Conservation (phyloP, 2,113 vertebrate species). For the Percina caprodes region DNA sequence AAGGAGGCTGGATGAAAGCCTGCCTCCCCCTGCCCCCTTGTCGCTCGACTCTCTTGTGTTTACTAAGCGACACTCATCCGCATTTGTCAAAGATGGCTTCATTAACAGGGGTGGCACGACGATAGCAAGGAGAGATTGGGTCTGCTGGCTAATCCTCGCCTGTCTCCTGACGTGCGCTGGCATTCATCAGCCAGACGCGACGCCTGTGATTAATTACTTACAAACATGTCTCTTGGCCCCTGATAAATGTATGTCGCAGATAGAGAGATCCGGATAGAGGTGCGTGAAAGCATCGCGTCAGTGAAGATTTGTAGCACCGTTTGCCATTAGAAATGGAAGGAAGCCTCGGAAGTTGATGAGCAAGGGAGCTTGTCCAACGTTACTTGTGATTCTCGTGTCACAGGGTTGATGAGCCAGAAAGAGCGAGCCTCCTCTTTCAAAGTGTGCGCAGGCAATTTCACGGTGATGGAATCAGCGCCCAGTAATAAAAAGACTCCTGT, state of each 20-base stretch:
- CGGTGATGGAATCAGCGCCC: constrained; percentile 44
- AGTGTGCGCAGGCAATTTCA: constrained; percentile 62
- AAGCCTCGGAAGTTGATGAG: constrained; percentile 61
- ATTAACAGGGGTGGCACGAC: constrained; percentile 67
- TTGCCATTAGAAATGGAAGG: constrained; percentile 55
- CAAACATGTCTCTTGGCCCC: constrained; percentile 71
- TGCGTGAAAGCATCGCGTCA: constrained; percentile 51
- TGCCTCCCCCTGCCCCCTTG: constrained; percentile 20
- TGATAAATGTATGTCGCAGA: constrained; percentile 60
- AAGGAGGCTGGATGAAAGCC: constrained; percentile 45
- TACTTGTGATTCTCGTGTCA: constrained; percentile 62
- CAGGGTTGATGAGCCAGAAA: constrained; percentile 65
- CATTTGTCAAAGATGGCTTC: constrained; percentile 76
- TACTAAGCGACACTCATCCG: constrained; percentile 59
- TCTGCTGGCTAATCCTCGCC: constrained; percentile 65
- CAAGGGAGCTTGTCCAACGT: constrained; percentile 46
- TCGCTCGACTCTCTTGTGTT: constrained; percentile 38
- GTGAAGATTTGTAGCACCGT: constrained; percentile 63
- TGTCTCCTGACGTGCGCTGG: constrained; percentile 65
- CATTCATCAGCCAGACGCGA: constrained; percentile 72
- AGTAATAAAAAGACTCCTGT: constrained; percentile 60
- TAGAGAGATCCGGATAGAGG: constrained; percentile 26
- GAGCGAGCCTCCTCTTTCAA: constrained; percentile 42
- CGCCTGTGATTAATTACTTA: constrained; percentile 76
- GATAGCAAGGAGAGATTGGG: constrained; percentile 62